Evolutionary conservation across 1,140 invertebrate species (phyloP).

Genomic region (Ceratina australensis): DNA sequence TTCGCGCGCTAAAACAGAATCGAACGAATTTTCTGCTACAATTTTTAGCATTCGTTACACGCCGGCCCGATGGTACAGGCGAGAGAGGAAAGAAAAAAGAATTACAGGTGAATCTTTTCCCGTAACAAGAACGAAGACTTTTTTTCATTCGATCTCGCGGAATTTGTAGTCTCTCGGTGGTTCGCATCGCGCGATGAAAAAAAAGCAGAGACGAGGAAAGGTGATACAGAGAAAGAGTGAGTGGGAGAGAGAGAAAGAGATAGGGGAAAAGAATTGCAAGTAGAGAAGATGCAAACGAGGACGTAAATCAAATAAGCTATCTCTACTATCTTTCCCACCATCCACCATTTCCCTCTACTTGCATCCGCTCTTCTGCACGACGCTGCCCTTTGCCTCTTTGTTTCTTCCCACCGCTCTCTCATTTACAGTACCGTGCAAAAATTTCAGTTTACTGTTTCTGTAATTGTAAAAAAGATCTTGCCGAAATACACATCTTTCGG

Average conservation of each 20-base stretch:
- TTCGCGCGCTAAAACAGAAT: slow-evolving; percentile 45
- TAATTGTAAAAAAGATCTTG: too few species aligned
- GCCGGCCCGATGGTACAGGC: not conserved
- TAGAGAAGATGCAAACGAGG: slow-evolving; percentile 37
- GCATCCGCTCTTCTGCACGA: slow-evolving; percentile 9
- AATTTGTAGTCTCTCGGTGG: slow-evolving; percentile 40
- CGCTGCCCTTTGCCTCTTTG: not conserved
- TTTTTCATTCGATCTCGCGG: slow-evolving; percentile 27
- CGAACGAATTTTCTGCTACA: slow-evolving; percentile 15
- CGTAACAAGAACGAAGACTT: not conserved
- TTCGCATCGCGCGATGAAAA: slow-evolving; percentile 24
- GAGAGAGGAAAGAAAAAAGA: not conserved
- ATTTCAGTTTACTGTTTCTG: too few species aligned
- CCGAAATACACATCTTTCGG: too few species aligned
- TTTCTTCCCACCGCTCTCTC: not conserved
- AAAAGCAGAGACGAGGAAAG: not conserved
- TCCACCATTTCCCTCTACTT: slow-evolving; percentile 9
- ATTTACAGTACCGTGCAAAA: slow-evolving; percentile 20
- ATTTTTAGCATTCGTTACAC: slow-evolving; percentile 37
- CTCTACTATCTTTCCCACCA: slow-evolving; percentile 42
- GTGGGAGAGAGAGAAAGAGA: slow-evolving; percentile 4
- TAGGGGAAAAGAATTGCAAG: slow-evolving; percentile 7
- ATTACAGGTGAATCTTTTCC: slow-evolving; percentile 5
- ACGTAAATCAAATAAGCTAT: slow-evolving; percentile 59
- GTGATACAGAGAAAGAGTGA: not conserved